A percentile compares a stretch with the other conserved stretches of the same genome.
Evolutionary conservation across 2,888 invertebrate species (phyloP).

Genomic region (Laothoe populi): DNA sequence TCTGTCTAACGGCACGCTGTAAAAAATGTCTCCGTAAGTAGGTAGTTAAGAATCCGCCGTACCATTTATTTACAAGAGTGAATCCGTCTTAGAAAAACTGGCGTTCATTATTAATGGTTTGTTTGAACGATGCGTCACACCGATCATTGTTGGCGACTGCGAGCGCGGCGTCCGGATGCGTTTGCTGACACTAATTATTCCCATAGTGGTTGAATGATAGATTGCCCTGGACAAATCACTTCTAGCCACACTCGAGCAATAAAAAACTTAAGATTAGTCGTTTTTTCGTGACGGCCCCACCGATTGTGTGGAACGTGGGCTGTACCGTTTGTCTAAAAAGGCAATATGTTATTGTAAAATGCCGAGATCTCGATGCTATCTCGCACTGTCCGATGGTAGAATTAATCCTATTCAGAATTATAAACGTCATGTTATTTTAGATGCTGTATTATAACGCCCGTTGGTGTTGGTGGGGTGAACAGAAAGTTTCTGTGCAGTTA

Average conservation of each 20-base stretch:
- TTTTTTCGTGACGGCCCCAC: constrained; percentile 62
- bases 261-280: constrained; percentile 79
- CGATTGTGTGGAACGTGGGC: constrained; percentile 69
- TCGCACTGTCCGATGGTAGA: constrained; percentile 64
- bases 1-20: constrained; percentile 63
- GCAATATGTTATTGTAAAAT: constrained; percentile 68
- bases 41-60: constrained; percentile 79
- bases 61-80: constrained; percentile 83
- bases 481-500: not conserved
- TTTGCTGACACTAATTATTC: constrained; percentile 84
- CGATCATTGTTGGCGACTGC: constrained; percentile 72
- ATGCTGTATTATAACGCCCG: constrained; percentile 14
- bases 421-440: constrained; percentile 35
- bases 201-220: constrained; percentile 83
- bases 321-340: constrained; percentile 64
- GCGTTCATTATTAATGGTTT: constrained; percentile 84
- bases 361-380: constrained; percentile 62
- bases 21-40: constrained; percentile 81
- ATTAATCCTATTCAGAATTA: constrained; percentile 67
- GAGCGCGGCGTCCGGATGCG: constrained; percentile 77
- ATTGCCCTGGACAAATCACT: constrained; percentile 83
- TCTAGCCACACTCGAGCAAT: constrained; percentile 71
- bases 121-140: constrained; percentile 81
- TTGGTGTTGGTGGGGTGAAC: constrained; percentile 9
- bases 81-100: constrained; percentile 79